A percentile compares a stretch with the other conserved stretches of the same genome.
Conservation (phyloP, 2,113 vertebrate genomes). For the Mellivora capensis region DNA sequence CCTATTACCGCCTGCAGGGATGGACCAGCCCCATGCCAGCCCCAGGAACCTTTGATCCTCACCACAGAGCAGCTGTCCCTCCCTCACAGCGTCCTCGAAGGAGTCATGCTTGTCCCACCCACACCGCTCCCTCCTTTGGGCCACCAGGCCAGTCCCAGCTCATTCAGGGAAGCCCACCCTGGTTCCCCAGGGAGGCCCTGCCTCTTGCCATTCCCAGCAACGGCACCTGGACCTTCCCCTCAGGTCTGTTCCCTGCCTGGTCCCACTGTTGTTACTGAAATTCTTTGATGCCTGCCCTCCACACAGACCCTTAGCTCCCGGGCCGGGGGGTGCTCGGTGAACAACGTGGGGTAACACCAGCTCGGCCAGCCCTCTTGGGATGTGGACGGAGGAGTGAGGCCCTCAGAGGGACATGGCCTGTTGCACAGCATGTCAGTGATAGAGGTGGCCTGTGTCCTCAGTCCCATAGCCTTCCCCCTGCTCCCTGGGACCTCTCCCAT, state of each 20-base stretch:
- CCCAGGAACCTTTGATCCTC: not conserved
- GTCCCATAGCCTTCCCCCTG: rapidly evolving
- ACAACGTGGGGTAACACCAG: not conserved
- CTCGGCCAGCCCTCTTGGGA: not conserved
- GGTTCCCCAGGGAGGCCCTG: not conserved
- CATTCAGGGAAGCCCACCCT: not conserved
- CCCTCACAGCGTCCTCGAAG: not conserved
- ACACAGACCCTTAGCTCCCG: rapidly evolving
- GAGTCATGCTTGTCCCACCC: not conserved
- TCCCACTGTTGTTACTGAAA: not conserved
- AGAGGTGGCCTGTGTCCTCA: not conserved
- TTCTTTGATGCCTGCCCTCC: not conserved
- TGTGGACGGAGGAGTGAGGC: not conserved
- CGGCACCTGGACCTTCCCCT: not conserved
- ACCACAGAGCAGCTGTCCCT: not conserved
- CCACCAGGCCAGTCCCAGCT: not conserved
- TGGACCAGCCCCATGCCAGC: not conserved
- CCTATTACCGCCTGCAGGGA: not conserved
- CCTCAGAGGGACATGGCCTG: rapidly evolving
- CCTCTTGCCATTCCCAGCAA: not conserved
- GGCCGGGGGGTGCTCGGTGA: not conserved
- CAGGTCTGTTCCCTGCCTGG: rapidly evolving
- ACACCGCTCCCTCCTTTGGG: rapidly evolving
- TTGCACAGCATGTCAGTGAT: not conserved
- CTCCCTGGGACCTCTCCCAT: not conserved